These are phyloP conservation scores for Venustaconcha ellipsiformis DNA, from an alignment of 1,140 invertebrate species.

Conservation along the genomic window DNA sequence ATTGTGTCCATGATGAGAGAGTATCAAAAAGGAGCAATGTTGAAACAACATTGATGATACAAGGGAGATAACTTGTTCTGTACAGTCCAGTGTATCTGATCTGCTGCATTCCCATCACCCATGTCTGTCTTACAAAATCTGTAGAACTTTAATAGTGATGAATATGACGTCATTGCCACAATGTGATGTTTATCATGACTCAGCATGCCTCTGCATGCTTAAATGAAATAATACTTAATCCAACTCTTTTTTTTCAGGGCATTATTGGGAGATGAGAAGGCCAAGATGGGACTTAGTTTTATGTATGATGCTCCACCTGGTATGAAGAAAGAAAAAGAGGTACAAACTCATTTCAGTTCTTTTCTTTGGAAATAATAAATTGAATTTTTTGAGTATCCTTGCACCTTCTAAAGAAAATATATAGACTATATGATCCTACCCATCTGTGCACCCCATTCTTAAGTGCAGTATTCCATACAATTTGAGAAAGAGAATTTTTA, in stretches of 20 bases:
- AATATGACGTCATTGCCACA: neutral
- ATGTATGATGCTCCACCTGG: slow-evolving; percentile 99
- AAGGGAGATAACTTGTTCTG: too few species aligned
- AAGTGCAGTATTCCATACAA: too few species aligned
- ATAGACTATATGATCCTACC: too few species aligned
- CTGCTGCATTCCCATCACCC: neutral
- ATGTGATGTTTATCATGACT: neutral
- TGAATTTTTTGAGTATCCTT: too few species aligned
- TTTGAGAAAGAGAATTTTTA: too few species aligned
- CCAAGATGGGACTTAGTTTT: slow-evolving; percentile 98
- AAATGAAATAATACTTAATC: neutral
- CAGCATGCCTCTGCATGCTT: neutral
- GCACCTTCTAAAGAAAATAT: too few species aligned
- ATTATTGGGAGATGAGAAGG: slow-evolving; percentile 97
- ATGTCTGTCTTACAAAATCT: neutral
- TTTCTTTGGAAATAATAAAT: too few species aligned
- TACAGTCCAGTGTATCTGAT: too few species aligned
- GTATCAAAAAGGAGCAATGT: too few species aligned
- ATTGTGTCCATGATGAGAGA: too few species aligned
- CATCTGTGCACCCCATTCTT: too few species aligned
- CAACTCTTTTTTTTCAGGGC: slow-evolving; percentile 76
- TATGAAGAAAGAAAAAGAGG: slow-evolving; percentile 67
- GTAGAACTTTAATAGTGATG: neutral
- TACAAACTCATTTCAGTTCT: neutral
- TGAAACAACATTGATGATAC: too few species aligned